These are phyloP conservation scores for Epinephelus coioides DNA, from an alignment of 2,797 vertebrate species.

Conservation along the genomic window DNA sequence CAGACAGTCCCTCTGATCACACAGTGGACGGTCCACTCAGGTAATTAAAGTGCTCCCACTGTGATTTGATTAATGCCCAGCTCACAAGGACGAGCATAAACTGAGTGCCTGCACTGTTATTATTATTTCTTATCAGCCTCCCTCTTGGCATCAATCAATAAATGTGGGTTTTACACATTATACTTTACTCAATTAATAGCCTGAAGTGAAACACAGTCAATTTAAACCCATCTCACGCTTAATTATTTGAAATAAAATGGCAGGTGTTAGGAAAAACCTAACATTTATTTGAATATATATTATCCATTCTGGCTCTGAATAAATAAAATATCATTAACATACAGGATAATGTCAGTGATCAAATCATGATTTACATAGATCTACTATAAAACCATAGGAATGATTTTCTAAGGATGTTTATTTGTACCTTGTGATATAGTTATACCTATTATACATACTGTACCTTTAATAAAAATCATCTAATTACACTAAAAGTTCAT, in stretches of 20 bases:
- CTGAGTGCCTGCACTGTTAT: neutral
- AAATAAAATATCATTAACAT: conserved; percentile 65
- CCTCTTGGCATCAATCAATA: conserved; percentile 27
- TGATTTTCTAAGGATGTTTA: conserved; percentile 83
- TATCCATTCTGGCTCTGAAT: conserved; percentile 62
- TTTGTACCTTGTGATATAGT: conserved; percentile 81
- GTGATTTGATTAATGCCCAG: conserved; percentile 25
- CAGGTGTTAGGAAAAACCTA: conserved; percentile 52
- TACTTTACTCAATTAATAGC: neutral
- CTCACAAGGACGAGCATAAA: conserved; percentile 37
- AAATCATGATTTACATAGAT: conserved; percentile 45
- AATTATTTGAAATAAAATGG: conserved; percentile 35
- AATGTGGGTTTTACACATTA: conserved; percentile 27
- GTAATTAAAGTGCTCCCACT: conserved; percentile 15
- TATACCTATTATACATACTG: conserved; percentile 79
- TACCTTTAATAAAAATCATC: conserved; percentile 84
- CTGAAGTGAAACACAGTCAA: conserved; percentile 5
- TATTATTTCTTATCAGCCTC: conserved; percentile 28
- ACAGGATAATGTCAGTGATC: conserved; percentile 54
- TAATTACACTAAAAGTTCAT: conserved; percentile 82
- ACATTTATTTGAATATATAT: conserved; percentile 71
- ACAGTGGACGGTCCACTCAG: conserved; percentile 21
- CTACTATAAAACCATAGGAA: conserved; percentile 70
- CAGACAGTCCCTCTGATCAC: conserved; percentile 33
- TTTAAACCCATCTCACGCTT: conserved; percentile 29